Evolutionary conservation across 1,140 invertebrate genomes (phyloP).

Genomic region (Zaprionus vittiger): DNA sequence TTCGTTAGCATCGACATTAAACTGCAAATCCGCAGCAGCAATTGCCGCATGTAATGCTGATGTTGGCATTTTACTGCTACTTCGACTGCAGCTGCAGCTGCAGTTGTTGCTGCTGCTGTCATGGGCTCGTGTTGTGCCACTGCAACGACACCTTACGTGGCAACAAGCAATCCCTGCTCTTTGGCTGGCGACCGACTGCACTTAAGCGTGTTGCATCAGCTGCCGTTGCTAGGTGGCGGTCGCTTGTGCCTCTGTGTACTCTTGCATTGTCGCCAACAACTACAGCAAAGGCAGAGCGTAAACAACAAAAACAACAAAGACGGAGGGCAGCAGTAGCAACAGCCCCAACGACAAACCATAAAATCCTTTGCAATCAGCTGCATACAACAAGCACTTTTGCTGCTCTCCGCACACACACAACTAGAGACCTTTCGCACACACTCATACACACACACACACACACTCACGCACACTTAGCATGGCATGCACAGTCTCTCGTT

Average conservation of each 20-base stretch:
- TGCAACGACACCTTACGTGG: conserved; percentile 79
- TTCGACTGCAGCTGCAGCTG: conserved; percentile 22
- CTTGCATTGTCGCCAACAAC: conserved; percentile 52
- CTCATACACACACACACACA: conserved; percentile 15
- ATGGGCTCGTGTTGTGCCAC: conserved; percentile 73
- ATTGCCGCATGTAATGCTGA: conserved; percentile 80
- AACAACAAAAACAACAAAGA: conserved; percentile 21
- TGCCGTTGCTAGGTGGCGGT: conserved; percentile 54
- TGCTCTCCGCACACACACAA: conserved; percentile 32
- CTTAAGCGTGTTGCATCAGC: conserved; percentile 64
- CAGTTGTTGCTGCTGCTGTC: conserved; percentile 41
- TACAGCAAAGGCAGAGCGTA: conserved; percentile 5
- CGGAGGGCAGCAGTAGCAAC: not conserved
- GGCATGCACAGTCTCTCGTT: conserved; percentile 14
- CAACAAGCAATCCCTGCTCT: conserved; percentile 60
- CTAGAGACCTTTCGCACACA: conserved; percentile 21
- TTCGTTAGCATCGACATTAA: conserved; percentile 72
- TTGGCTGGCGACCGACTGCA: conserved; percentile 41
- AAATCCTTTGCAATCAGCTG: conserved; percentile 81
- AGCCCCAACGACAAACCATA: conserved; percentile 46
- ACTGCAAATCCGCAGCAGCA: conserved; percentile 78
- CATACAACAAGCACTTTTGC: conserved; percentile 77
- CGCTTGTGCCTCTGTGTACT: conserved; percentile 57
- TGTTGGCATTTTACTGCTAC: conserved; percentile 72
- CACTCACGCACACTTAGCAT: conserved; percentile 12